Evolutionary conservation across 2,888 invertebrate species (phyloP).

Genomic region (Entomobrya proxima): DNA sequence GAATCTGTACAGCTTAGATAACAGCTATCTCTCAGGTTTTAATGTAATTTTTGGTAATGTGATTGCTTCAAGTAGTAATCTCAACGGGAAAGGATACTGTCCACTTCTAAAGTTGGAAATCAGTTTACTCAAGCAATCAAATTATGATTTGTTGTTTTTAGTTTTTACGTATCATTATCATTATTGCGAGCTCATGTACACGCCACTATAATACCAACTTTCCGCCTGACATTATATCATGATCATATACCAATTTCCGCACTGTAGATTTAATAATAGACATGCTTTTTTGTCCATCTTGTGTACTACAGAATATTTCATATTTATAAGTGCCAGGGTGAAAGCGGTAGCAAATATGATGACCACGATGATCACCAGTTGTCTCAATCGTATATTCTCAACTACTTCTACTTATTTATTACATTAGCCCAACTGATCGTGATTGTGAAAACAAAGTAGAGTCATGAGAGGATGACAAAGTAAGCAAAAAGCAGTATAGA

Average conservation of each 20-base stretch:
- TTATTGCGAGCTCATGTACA: not conserved
- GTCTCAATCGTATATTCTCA: not conserved
- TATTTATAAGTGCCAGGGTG: not conserved
- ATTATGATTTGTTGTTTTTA: constrained; percentile 61
- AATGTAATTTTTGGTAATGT: constrained; percentile 32
- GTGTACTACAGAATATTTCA: constrained; percentile 8
- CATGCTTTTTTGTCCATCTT: not conserved
- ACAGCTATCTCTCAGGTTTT: not conserved
- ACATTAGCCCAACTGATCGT: constrained; percentile 59
- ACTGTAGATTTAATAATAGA: constrained; percentile 14
- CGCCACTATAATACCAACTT: not conserved
- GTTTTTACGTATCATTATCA: constrained; percentile 41
- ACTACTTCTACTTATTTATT: constrained; percentile 56
- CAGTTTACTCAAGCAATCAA: constrained; percentile 58
- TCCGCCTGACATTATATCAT: not conserved
- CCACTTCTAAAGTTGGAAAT: constrained; percentile 53
- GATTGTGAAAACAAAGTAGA: constrained; percentile 67
- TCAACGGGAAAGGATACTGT: constrained; percentile 29
- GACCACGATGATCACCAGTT: no score
- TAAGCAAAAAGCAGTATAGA: constrained; percentile 58
- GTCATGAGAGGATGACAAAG: constrained; percentile 55
- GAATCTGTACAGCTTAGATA: not conserved
- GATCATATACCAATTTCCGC: constrained; percentile 16
- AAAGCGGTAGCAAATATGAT: not conserved
- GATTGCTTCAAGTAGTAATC: constrained; percentile 30